Percentiles rank a stretch among this genome's conserved stretches.
Conservation (phyloP, 2,797 vertebrate species). For the Muraenolepis orangiensis region DNA sequence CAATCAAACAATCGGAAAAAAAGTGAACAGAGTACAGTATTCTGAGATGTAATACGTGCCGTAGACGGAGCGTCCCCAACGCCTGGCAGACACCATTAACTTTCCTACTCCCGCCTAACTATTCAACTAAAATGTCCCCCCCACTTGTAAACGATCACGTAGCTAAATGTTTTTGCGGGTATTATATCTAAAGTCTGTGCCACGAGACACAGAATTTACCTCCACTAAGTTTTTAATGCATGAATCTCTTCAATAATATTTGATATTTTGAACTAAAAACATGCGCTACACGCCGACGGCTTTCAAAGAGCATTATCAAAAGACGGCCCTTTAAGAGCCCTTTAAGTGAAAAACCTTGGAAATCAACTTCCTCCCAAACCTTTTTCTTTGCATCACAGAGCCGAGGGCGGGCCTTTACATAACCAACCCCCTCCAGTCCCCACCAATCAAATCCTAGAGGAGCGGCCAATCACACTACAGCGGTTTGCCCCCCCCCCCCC, state of each 20-base stretch:
- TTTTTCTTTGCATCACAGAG: neutral
- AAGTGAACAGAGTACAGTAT: conserved; percentile 28
- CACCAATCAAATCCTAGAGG: neutral
- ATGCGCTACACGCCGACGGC: conserved; percentile 8
- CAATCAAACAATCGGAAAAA: conserved; percentile 46
- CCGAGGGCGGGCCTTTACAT: neutral
- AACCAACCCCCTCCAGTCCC: too few species aligned
- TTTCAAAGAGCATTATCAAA: neutral
- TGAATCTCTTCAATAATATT: conserved; percentile 45
- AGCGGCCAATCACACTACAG: neutral
- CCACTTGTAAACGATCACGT: conserved; percentile 48
- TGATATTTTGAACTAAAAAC: conserved; percentile 24
- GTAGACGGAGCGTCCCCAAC: too few species aligned
- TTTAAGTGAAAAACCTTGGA: neutral
- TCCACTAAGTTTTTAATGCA: conserved; percentile 33
- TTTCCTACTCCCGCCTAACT: conserved; percentile 38
- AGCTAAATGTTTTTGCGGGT: conserved; percentile 23
- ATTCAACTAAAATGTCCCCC: conserved; percentile 24
- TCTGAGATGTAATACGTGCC: conserved; percentile 37
- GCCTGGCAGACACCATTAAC: too few species aligned
- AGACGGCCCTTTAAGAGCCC: conserved; percentile 4
- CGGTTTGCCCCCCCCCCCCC: neutral
- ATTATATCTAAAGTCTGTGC: conserved; percentile 18
- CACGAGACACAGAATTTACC: conserved; percentile 34
- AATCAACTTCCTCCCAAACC: neutral